A percentile compares a stretch with the other conserved stretches of the same genome.
phyloP scores from a whole-genome alignment of 2,113 vertebrate genomes.

The Festucalex cinctus region DNA sequence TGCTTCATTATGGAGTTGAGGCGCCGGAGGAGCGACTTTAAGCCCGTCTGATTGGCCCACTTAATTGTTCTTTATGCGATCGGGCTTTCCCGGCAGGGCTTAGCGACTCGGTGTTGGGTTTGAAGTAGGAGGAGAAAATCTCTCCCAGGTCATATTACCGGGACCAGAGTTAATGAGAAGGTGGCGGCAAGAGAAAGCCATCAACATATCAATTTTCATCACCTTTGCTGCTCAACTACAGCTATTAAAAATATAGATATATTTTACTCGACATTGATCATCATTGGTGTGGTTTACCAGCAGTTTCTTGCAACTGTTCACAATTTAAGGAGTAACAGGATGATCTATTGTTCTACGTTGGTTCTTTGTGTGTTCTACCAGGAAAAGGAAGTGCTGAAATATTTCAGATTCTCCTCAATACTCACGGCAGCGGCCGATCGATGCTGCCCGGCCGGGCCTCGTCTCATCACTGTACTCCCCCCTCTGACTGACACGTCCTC shows the following conservation, averaged over 20 bases:
- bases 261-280: slow-evolving; percentile 37
- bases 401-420: slow-evolving; percentile 68
- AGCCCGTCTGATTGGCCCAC: slow-evolving; percentile 77
- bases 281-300: slow-evolving; percentile 32
- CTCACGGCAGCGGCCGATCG: slow-evolving; percentile 57
- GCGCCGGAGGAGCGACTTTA: slow-evolving; percentile 73
- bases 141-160: slow-evolving; percentile 72
- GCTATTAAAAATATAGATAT: slow-evolving; percentile 37
- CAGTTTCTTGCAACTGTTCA: slow-evolving; percentile 16
- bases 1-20: slow-evolving; percentile 75
- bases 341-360: neutral
- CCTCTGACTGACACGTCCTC: slow-evolving; percentile 96
- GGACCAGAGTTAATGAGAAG: slow-evolving; percentile 74
- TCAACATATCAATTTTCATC: slow-evolving; percentile 67
- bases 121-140: slow-evolving; percentile 71
- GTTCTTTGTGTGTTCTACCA: slow-evolving; percentile 12
- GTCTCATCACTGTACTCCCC: slow-evolving; percentile 86
- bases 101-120: slow-evolving; percentile 63
- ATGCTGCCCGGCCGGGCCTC: slow-evolving; percentile 66
- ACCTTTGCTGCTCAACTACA: slow-evolving; percentile 50
- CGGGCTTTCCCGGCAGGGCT: slow-evolving; percentile 61
- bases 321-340: neutral
- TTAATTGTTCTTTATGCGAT: slow-evolving; percentile 78
- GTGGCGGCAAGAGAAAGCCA: slow-evolving; percentile 71
- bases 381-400: slow-evolving; percentile 48